Evolutionary conservation across 2,888 invertebrate species (phyloP).

Genomic region (Drosophila nigricruria): DNA sequence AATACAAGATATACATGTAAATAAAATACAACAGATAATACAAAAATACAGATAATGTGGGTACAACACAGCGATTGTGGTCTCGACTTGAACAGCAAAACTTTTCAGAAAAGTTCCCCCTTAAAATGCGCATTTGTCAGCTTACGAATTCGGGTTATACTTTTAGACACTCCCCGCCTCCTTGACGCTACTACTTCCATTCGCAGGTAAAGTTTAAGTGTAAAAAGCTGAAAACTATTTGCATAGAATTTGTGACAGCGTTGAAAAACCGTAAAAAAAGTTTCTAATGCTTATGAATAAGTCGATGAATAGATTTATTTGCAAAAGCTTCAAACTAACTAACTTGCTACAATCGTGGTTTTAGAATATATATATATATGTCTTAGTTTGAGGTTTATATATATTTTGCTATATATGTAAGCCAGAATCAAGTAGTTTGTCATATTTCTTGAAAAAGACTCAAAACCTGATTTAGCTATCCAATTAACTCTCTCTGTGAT

Average conservation of each 20-base stretch:
- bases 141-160: not conserved
- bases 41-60: conserved; percentile 42
- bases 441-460: no score
- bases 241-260: conserved; percentile 40
- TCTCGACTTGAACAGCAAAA: conserved; percentile 20
- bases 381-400: not conserved
- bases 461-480: not conserved
- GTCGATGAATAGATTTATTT: conserved; percentile 36
- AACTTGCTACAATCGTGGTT: not conserved
- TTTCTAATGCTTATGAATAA: conserved; percentile 32
- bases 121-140: conserved; percentile 16
- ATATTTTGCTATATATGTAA: no score
- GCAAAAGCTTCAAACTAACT: not conserved
- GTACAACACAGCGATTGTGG: conserved; percentile 42
- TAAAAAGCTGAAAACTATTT: conserved; percentile 48
- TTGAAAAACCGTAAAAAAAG: conserved; percentile 21
- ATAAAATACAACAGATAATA: conserved; percentile 44
- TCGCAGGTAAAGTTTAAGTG: conserved; percentile 41
- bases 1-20: conserved; percentile 33
- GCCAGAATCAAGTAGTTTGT: not conserved
- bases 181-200: not conserved
- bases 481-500: not conserved
- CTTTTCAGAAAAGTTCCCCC: conserved; percentile 23
- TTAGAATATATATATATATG: not conserved
- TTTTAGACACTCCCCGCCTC: not conserved